Conservation (phyloP, 2,888 invertebrate species). For the Melanargia galathea region DNA sequence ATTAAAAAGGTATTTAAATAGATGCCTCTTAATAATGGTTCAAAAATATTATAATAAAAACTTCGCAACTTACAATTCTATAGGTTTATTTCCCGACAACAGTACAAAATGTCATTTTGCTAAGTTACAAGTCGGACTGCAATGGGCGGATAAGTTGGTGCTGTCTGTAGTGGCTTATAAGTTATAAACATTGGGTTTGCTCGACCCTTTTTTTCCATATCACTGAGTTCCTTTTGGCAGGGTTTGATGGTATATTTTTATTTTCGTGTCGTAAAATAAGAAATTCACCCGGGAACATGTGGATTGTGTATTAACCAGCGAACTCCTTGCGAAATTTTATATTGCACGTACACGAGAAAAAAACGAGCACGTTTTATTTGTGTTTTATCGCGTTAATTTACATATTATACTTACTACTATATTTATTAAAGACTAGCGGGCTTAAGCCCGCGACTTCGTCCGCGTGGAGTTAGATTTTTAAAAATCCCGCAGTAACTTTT, state of each 20-base stretch:
- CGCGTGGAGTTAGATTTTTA: no score
- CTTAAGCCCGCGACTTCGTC: no score
- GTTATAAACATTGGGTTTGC: conserved; percentile 27
- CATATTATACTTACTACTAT: background rate
- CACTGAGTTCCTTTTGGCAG: conserved; percentile 30
- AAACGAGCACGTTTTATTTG: background rate
- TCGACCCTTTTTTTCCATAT: conserved; percentile 32
- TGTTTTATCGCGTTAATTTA: conserved; percentile 13
- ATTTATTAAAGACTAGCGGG: background rate
- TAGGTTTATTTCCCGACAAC: background rate
- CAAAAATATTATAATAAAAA: background rate
- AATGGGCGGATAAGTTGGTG: background rate
- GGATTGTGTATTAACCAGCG: conserved; percentile 31
- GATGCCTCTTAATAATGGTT: no score
- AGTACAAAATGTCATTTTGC: background rate
- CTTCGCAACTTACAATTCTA: background rate
- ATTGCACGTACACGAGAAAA: background rate
- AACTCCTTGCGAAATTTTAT: conserved; percentile 11
- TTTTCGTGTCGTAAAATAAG: conserved; percentile 34
- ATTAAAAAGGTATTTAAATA: no score
- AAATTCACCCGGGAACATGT: conserved; percentile 31
- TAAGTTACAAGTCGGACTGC: background rate
- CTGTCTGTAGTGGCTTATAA: conserved; percentile 17
- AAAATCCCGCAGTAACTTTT: no score
- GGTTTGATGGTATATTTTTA: conserved; percentile 32